A percentile compares a stretch with the other conserved stretches of the same genome.
Conservation (phyloP, 2,797 vertebrate genomes). For the Rhinella marina region DNA sequence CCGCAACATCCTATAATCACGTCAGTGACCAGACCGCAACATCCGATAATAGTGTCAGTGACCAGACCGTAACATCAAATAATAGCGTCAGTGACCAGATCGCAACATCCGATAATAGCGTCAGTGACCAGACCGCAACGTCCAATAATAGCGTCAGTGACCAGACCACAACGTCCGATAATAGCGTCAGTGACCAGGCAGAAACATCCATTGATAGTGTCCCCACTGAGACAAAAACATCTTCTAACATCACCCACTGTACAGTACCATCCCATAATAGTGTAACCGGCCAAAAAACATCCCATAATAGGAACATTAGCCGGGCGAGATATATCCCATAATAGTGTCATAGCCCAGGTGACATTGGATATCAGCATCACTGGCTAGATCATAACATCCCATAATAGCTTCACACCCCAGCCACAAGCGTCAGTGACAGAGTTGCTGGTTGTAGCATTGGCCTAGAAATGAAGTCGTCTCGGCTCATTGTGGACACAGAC, state of each 20-base stretch:
- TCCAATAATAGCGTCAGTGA: neutral
- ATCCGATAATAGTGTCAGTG: neutral
- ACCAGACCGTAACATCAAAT: neutral
- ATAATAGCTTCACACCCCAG: neutral
- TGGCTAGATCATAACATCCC: neutral
- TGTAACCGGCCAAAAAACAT: neutral
- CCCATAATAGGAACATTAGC: neutral
- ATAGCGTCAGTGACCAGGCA: neutral
- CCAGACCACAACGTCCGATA: neutral
- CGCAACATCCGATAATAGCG: neutral
- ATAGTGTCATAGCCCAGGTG: neutral
- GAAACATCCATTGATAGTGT: neutral
- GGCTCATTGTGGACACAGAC: conserved; percentile 34
- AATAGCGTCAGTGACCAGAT: neutral
- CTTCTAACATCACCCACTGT: neutral
- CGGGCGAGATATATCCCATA: neutral
- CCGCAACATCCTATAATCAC: neutral
- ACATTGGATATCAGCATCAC: neutral
- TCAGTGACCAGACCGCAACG: too few relatives aligned
- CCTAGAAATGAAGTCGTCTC: conserved; percentile 31
- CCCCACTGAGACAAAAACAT: neutral
- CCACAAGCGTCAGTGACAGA: neutral
- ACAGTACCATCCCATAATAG: neutral
- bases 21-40: neutral
- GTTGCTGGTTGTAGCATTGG: neutral